phyloP scores from a whole-genome alignment of 1,140 invertebrate genomes.

The Coptotermes formosanus region DNA sequence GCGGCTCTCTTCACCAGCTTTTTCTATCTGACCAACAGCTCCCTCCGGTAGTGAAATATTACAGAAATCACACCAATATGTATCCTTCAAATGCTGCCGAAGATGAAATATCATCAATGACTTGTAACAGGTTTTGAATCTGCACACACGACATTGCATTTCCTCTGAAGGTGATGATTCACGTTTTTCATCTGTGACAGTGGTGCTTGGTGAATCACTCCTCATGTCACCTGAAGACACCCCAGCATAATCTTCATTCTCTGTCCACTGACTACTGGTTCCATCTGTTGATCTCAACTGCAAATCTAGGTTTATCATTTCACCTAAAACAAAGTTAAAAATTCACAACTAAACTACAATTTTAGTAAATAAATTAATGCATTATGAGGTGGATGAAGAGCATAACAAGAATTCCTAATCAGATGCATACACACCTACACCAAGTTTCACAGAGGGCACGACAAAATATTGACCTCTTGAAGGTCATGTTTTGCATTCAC shows the following conservation, averaged over 20 bases:
- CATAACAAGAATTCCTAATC: too few relatives aligned
- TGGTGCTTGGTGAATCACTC: not conserved
- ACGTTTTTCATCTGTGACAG: not conserved
- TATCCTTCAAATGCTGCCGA: conserved; percentile 20
- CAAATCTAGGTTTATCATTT: not conserved
- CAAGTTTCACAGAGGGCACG: too few relatives aligned
- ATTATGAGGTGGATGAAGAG: too few relatives aligned
- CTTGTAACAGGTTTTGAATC: conserved; percentile 28
- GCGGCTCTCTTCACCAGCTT: not conserved
- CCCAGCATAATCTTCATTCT: not conserved
- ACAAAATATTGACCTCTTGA: too few relatives aligned
- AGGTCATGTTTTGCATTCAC: too few relatives aligned
- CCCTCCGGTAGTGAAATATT: not conserved
- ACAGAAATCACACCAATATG: conserved; percentile 28
- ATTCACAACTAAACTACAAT: not conserved
- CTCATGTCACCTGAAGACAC: not conserved
- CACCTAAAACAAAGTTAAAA: not conserved
- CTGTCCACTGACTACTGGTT: not conserved
- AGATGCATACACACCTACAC: too few relatives aligned
- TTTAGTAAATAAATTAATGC: not conserved
- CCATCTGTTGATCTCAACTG: not conserved
- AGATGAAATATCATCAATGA: conserved; percentile 28
- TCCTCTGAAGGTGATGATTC: not conserved
- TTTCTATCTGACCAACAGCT: not conserved
- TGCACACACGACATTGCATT: conserved; percentile 14